Conservation (phyloP, 2,888 invertebrate species). For the Cryptophagus acutangulus region DNA sequence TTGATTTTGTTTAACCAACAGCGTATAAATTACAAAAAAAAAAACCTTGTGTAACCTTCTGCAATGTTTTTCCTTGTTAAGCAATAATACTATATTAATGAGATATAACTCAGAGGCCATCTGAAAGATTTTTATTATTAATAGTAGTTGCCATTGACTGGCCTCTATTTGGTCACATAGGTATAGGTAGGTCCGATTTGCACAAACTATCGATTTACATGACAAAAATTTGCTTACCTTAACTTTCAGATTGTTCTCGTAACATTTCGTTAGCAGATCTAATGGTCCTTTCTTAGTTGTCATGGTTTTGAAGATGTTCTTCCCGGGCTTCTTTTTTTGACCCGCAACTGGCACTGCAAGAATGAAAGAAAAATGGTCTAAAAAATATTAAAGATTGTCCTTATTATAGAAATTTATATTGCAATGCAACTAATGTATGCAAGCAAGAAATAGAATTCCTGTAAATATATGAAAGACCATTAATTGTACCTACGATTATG, state of each 20-base stretch:
- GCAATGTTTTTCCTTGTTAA: conserved; percentile 41
- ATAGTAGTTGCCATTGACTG: conserved; percentile 41
- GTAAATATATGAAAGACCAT: no score
- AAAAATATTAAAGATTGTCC: no score
- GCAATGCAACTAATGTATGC: no score
- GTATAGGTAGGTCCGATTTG: conserved; percentile 2
- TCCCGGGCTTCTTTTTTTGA: no score
- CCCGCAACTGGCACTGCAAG: no score
- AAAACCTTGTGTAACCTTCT: conserved; percentile 40
- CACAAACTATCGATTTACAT: not conserved
- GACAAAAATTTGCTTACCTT: conserved; percentile 52
- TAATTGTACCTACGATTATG: no score
- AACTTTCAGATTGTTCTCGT: conserved; percentile 55
- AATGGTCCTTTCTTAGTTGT: conserved; percentile 58
- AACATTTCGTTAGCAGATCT: conserved; percentile 56
- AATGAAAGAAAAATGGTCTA: no score
- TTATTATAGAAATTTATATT: no score
- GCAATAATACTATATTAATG: conserved; percentile 38
- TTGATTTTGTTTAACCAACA: no score
- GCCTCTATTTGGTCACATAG: conserved; percentile 34
- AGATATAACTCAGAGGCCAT: conserved; percentile 40
- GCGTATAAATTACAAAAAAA: no score
- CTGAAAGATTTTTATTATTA: conserved; percentile 38
- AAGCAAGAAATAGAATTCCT: no score
- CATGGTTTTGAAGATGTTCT: conserved; percentile 55